These are phyloP conservation scores for Oreamnos americanus DNA, from an alignment of 2,113 vertebrate species.

Conservation along the genomic window DNA sequence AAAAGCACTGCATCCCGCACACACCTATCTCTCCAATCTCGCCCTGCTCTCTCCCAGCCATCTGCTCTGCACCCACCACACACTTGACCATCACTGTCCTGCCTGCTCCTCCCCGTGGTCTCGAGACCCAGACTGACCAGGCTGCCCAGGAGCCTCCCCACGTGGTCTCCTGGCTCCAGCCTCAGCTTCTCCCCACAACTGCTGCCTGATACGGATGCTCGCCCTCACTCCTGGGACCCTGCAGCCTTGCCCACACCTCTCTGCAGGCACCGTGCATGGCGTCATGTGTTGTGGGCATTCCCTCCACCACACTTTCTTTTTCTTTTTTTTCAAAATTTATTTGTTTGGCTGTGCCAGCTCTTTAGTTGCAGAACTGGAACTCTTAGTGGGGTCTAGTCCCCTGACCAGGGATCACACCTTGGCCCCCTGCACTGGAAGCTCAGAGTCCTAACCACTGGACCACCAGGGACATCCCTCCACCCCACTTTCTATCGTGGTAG, in stretches of 20 bases:
- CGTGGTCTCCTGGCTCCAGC: neutral
- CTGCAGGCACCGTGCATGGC: accelerated
- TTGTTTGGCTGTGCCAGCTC: neutral
- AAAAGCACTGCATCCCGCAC: accelerated
- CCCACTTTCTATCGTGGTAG: neutral
- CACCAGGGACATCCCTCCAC: neutral
- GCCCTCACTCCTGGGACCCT: neutral
- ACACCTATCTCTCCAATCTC: neutral
- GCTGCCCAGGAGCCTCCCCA: neutral
- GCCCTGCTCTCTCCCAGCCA: neutral
- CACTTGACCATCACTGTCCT: neutral
- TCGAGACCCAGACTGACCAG: neutral
- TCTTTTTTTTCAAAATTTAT: neutral
- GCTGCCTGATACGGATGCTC: accelerated
- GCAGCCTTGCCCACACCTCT: too few relatives aligned
- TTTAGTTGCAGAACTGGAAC: neutral
- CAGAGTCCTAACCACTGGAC: neutral
- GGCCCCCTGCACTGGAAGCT: neutral
- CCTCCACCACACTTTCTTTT: neutral
- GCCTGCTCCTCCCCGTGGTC: accelerated
- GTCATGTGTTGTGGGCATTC: too few relatives aligned
- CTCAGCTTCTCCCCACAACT: neutral
- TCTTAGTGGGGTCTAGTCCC: neutral
- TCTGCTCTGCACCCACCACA: accelerated
- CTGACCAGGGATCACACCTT: neutral